Conservation (phyloP, 2,797 vertebrate species). For the Chelonia mydas region DNA sequence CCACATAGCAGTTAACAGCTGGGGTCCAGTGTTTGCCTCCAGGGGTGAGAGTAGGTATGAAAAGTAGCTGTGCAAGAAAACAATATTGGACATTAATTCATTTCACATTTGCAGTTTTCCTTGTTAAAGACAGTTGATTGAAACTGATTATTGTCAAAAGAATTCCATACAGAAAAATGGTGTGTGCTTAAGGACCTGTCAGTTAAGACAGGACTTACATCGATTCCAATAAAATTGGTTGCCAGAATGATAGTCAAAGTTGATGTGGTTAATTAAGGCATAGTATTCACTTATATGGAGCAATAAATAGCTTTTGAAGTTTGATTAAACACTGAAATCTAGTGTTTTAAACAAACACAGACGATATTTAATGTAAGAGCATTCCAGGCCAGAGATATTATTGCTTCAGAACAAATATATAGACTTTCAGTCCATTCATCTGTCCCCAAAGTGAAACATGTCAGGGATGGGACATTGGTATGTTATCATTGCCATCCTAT, state of each 20-base stretch:
- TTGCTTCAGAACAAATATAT: background rate
- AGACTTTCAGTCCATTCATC: background rate
- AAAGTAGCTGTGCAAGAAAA: fast-evolving
- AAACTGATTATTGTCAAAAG: slow-evolving; percentile 34
- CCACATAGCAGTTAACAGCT: background rate
- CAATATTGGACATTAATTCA: background rate
- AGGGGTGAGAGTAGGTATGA: fast-evolving
- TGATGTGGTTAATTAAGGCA: slow-evolving; percentile 25
- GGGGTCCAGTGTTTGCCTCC: background rate
- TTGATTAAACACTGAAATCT: slow-evolving; percentile 46
- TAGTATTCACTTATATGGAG: background rate
- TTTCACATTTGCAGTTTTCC: no score
- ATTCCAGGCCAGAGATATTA: background rate
- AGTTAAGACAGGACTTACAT: slow-evolving; percentile 38
- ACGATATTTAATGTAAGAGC: background rate
- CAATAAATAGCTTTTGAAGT: slow-evolving; percentile 60
- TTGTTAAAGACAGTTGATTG: background rate
- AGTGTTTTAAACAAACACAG: background rate
- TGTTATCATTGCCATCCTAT: background rate
- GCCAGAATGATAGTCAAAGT: slow-evolving; percentile 22
- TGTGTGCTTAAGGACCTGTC: slow-evolving; percentile 16
- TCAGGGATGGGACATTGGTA: fast-evolving
- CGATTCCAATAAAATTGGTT: slow-evolving; percentile 40
- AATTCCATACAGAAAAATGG: background rate
- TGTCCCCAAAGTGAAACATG: background rate